Evolutionary conservation across 2,113 vertebrate genomes (phyloP), one percentile per base, ranked within the genome.

Genomic region (Toxotes chatareus): DNA sequence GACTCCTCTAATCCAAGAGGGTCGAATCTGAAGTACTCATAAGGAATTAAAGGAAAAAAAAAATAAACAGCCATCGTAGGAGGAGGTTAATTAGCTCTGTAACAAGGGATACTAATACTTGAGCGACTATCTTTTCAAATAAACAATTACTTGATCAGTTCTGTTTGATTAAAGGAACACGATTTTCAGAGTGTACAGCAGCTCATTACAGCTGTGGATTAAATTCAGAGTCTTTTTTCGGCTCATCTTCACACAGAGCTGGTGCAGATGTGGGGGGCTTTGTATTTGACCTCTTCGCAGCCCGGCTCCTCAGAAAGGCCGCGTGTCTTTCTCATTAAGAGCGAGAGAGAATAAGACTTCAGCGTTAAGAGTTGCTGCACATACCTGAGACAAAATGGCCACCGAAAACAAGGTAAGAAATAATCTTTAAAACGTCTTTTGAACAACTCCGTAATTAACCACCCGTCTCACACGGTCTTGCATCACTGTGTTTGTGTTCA

Each of bases 51-150:
- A 87, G 21, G 32, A 31, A 69, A 73, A 71, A 56, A 27, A 4
- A 31, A 79, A 66, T 34, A 79, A 85, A 65, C 57, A 63, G 40
- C 57, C 34, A 6, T 14, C 19, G 34, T 59, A 47, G 61, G 44
- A 86, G 83, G 72, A 83, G 78, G 84, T 86, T 89, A 86, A 91
- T 91, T 86, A 86, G 60, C 59, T 76, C 32, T 69, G 65, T 61
- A 49, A 72, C 57, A 31, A 19, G 14, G 62, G 73, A 63, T 47
- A 23, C 63, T 14, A 10, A 69, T 80, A 80, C 74, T 64, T 27
- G 14, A 84, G 57, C 51, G 59, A n/a, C 51, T 57, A 61, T 86
- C 76, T 69, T 69, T 75, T 68, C 31, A 79, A 72, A 83, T 80
- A 76, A 83, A 88, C 76, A 88, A 73, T 83, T 73, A 79, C 69